These are phyloP conservation scores for Sander vitreus DNA, from an alignment of 2,113 vertebrate species.

Conservation along the genomic window DNA sequence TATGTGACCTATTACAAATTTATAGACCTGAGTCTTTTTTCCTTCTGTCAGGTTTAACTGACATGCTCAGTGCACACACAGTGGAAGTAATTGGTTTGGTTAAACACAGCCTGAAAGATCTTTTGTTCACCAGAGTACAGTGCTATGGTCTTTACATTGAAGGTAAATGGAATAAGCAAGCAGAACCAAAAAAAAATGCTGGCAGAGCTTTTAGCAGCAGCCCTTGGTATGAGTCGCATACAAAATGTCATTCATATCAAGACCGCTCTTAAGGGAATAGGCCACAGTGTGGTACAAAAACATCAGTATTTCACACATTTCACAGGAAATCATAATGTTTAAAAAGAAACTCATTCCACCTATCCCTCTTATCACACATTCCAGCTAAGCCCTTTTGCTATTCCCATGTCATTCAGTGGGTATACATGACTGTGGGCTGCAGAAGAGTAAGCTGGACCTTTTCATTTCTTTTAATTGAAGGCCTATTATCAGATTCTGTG, in stretches of 20 bases:
- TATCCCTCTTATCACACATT: conserved; percentile 56
- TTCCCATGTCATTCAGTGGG: conserved; percentile 47
- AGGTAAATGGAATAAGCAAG: background rate
- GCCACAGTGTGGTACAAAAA: background rate
- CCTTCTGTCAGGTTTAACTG: conserved; percentile 13
- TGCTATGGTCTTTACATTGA: background rate
- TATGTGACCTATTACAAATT: background rate
- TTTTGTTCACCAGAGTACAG: background rate
- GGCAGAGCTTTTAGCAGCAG: background rate
- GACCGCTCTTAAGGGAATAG: background rate
- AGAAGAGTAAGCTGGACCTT: conserved; percentile 27
- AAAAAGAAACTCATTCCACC: conserved; percentile 52
- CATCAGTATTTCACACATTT: conserved; percentile 48
- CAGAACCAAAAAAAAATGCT: background rate
- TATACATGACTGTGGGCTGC: conserved; percentile 11
- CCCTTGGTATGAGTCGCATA: background rate
- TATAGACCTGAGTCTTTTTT: too few relatives aligned
- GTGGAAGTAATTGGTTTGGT: conserved; percentile 19
- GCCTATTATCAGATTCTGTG: conserved; percentile 59
- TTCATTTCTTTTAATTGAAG: conserved; percentile 65
- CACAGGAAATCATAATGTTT: conserved; percentile 53
- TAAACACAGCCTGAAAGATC: conserved; percentile 4
- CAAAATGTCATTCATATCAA: conserved; percentile 5
- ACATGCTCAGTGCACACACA: background rate
- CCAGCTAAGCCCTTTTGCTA: conserved; percentile 45